These are phyloP conservation scores for Karalla daura DNA, from an alignment of 2,797 vertebrate species.

Conservation along the genomic window DNA sequence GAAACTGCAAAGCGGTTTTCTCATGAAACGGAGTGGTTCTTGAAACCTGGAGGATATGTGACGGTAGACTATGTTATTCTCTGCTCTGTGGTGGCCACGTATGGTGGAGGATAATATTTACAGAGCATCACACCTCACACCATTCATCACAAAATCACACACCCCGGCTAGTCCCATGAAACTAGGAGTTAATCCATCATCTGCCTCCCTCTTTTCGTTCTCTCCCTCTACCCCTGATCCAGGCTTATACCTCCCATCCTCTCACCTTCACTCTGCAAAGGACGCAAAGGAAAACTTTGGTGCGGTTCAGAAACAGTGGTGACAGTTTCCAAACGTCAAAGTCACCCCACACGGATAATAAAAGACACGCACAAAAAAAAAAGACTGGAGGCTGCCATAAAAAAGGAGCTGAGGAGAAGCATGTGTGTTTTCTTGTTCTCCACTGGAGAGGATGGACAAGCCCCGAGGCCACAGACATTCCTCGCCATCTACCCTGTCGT, in stretches of 20 bases:
- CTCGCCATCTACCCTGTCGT: conserved; percentile 42
- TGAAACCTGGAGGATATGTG: conserved; percentile 10
- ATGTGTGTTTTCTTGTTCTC: conserved; percentile 49
- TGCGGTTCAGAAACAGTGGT: conserved; percentile 70
- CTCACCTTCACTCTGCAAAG: conserved; percentile 79
- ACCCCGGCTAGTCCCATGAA: conserved; percentile 78
- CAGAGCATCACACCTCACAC: conserved; percentile 71
- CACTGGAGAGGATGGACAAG: conserved; percentile 49
- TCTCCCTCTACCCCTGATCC: conserved; percentile 65
- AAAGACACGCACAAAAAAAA: conserved; percentile 60
- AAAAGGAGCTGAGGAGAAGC: conserved; percentile 34
- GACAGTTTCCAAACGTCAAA: conserved; percentile 78
- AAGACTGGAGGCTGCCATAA: conserved; percentile 48
- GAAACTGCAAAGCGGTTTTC: conserved; percentile 36
- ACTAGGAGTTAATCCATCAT: conserved; percentile 84
- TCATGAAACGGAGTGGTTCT: conserved; percentile 54
- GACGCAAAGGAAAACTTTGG: conserved; percentile 74
- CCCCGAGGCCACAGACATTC: conserved; percentile 51
- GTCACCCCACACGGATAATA: conserved; percentile 65
- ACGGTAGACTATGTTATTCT: conserved; percentile 22
- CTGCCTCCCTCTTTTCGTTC: conserved; percentile 72
- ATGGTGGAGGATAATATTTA: conserved; percentile 79
- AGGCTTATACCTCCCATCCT: conserved; percentile 75
- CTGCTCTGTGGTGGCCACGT: conserved; percentile 46
- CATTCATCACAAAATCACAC: conserved; percentile 81